A percentile compares a stretch with the other conserved stretches of the same genome.
phyloP scores from a whole-genome alignment of 2,888 invertebrate genomes.

The Andrena bucephala region DNA sequence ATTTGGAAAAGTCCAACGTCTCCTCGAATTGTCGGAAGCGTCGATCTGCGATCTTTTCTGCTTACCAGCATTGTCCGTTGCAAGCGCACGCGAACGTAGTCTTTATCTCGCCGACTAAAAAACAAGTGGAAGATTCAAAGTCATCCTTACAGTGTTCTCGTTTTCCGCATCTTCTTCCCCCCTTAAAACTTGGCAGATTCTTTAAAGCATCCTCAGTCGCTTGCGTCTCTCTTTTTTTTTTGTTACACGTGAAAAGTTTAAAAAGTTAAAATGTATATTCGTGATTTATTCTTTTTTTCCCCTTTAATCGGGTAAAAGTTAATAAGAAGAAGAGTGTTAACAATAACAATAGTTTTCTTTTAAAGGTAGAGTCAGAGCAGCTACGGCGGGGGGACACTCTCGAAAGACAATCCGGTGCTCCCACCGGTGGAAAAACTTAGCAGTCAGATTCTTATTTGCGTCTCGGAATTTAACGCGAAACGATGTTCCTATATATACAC shows the following conservation, averaged over 20 bases:
- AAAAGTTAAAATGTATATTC: conserved; percentile 78
- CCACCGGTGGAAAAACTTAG: conserved; percentile 68
- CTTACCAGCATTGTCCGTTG: neutral
- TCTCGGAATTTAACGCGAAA: conserved; percentile 27
- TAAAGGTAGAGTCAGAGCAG: conserved; percentile 77
- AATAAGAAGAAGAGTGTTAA: conserved; percentile 82
- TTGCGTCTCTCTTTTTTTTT: conserved; percentile 52
- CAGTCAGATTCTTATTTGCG: conserved; percentile 18
- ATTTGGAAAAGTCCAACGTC: conserved; percentile 24
- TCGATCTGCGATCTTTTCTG: neutral
- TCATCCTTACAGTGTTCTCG: conserved; percentile 32
- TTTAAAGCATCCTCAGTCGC: conserved; percentile 72
- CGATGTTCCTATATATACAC: conserved; percentile 66
- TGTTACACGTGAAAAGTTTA: conserved; percentile 74
- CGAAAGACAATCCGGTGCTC: conserved; percentile 81
- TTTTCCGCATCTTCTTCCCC: conserved; percentile 6
- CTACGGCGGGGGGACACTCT: conserved; percentile 81
- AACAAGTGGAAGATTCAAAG: conserved; percentile 68
- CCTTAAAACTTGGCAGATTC: conserved; percentile 65
- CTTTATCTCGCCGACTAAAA: conserved; percentile 48
- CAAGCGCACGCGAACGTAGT: conserved; percentile 44
- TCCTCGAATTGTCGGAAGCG: conserved; percentile 17
- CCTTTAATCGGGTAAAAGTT: conserved; percentile 78
- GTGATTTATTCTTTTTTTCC: conserved; percentile 68
- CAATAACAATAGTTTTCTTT: conserved; percentile 79